Evolutionary conservation across 2,888 invertebrate genomes (phyloP).

Genomic region (Charanyca ferruginea): DNA sequence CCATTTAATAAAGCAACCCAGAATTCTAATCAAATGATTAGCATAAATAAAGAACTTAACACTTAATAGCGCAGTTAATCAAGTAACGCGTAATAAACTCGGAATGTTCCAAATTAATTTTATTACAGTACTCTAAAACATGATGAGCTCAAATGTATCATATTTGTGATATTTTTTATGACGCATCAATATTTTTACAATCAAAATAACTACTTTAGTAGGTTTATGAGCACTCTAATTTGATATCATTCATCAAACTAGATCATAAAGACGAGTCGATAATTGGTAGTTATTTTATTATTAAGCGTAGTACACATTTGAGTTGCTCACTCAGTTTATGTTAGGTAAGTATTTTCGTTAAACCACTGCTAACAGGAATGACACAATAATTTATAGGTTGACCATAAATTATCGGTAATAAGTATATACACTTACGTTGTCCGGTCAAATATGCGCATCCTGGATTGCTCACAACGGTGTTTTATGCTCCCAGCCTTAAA

Average conservation of each 20-base stretch:
- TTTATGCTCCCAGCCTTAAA: conserved; percentile 58
- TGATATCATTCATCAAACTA: conserved; percentile 67
- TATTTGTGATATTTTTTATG: conserved; percentile 68
- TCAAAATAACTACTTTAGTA: conserved; percentile 67
- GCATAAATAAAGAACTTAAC: conserved; percentile 46
- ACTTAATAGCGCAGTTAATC: conserved; percentile 43
- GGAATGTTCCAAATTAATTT: conserved; percentile 48
- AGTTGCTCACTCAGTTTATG: neutral
- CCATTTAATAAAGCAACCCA: conserved; percentile 14
- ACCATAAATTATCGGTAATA: conserved; percentile 57
- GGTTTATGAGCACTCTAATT: conserved; percentile 70
- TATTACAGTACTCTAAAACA: conserved; percentile 62
- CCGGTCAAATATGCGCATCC: conserved; percentile 61
- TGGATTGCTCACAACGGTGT: conserved; percentile 59
- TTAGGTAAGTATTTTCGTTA: conserved; percentile 6
- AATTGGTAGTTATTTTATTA: conserved; percentile 65
- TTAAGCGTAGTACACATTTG: conserved; percentile 46
- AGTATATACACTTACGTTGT: conserved; percentile 60
- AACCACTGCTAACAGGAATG: conserved; percentile 33
- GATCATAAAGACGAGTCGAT: conserved; percentile 64
- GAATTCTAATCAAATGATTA: conserved; percentile 42
- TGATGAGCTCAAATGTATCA: conserved; percentile 64
- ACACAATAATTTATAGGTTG: conserved; percentile 52
- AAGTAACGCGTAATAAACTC: conserved; percentile 49
- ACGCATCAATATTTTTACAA: conserved; percentile 70